Base-by-base conservation (phyloP, 2,113 vertebrate genomes). In the Montifringilla adamsi region DNA sequence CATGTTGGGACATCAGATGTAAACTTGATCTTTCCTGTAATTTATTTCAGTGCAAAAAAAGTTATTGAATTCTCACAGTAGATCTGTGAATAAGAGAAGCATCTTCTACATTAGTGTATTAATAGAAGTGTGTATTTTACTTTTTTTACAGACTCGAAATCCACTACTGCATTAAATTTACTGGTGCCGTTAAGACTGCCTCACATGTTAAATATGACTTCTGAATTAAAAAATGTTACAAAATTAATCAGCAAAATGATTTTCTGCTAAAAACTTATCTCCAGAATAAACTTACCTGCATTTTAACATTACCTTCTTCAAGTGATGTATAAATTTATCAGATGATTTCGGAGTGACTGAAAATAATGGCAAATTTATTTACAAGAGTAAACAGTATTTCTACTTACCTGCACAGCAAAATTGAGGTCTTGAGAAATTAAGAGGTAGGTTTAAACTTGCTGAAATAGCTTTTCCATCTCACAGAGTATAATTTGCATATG, bases 401-500 rank as follows among this genome's bases (percentile, higher is more conserved):
- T 39, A 41, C 4, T 46, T 60, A 60, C 27, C 35, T 63, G 58
- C 62, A 63, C 11, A 91, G 62, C 43, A 89, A 53, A 75, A 58
- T 0, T 10, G 56, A 81, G 28, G 35, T 46, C 21, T 31, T 31
- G 67, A 79, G 21, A 85, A 69, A 81, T 49, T 4, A 77, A 23
- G 26, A 67, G 35, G 19, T 16, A 64, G 23, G 11, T 41, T 72
- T 59, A 21, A 80, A 58, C 27, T 49, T 47, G 33, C 20, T 27
- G 35, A 44, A 68, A 43, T 1, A 37, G 7, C 20, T 69, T 20
- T 28, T 49, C 28, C 33, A 70, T 56, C 28, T 10, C 37, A 49
- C 31, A 44, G 5, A 78, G n/a, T 3, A 1, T 0, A 49, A 39
- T 47, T 82, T 39, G 56, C 7, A 3, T 5, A 46, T 0, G 27